Conservation (phyloP, 2,888 invertebrate species). For the Andrena bicolor region DNA sequence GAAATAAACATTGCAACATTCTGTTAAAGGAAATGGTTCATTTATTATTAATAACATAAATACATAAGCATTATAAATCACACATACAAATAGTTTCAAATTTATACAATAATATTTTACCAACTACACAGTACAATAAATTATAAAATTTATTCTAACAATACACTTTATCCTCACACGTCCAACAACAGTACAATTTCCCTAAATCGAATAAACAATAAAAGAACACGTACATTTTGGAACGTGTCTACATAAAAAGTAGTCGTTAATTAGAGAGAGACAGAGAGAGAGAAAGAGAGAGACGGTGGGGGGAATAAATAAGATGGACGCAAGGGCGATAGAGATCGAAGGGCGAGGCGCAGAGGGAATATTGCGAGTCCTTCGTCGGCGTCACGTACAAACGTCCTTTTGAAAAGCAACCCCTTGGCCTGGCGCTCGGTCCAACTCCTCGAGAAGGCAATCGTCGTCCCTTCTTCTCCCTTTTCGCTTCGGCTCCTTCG, state of each 20-base stretch:
- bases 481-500: conserved; percentile 50
- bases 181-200: not conserved
- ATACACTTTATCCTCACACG: not conserved
- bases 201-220: not conserved
- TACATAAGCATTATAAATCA: too few relatives aligned
- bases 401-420: conserved; percentile 66
- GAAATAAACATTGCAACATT: too few relatives aligned
- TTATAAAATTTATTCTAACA: not conserved
- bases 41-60: too few relatives aligned
- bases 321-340: conserved; percentile 34
- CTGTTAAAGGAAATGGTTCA: too few relatives aligned
- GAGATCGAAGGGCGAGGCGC: conserved; percentile 46
- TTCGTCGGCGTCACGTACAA: conserved; percentile 67
- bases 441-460: conserved; percentile 55
- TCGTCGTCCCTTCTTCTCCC: conserved; percentile 48
- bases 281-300: conserved; percentile 27
- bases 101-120: too few relatives aligned
- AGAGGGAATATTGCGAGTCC: conserved; percentile 60
- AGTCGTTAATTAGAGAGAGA: conserved; percentile 53
- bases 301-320: conserved; percentile 40
- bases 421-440: conserved; percentile 39
- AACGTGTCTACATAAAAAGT: conserved; percentile 17
- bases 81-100: too few relatives aligned
- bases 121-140: too few relatives aligned
- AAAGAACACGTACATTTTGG: not conserved